phyloP scores from a whole-genome alignment of 2,888 invertebrate species.

The Synergus japonicus region DNA sequence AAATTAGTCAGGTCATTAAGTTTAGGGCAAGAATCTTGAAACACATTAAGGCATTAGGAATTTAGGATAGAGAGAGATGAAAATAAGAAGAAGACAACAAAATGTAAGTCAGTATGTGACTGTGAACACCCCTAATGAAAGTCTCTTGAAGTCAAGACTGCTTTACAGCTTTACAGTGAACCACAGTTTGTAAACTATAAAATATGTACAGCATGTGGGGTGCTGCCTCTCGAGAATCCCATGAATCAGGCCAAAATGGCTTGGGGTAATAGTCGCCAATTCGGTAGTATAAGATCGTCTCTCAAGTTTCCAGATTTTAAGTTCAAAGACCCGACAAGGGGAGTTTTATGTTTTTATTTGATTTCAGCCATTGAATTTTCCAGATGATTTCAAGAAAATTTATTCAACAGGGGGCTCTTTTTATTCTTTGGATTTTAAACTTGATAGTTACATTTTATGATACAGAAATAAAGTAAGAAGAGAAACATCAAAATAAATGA shows the following conservation, averaged over 20 bases:
- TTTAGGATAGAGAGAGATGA: background rate
- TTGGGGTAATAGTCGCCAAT: background rate
- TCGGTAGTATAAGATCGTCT: background rate
- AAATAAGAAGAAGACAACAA: background rate
- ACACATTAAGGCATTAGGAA: background rate
- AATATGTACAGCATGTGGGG: background rate
- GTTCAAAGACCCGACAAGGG: background rate
- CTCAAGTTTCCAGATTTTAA: background rate
- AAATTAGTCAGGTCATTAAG: conserved; percentile 8
- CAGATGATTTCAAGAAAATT: conserved; percentile 24
- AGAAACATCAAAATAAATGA: conserved; percentile 7
- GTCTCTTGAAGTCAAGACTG: background rate
- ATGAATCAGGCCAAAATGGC: background rate
- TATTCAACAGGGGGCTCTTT: background rate
- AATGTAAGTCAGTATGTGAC: background rate
- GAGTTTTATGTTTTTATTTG: conserved; percentile 27
- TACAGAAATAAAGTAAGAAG: background rate
- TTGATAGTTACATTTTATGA: background rate
- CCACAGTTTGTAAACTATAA: no score
- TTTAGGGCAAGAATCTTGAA: background rate
- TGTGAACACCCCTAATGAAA: background rate
- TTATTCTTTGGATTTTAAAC: background rate
- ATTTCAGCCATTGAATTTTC: conserved; percentile 15
- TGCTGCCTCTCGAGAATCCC: background rate
- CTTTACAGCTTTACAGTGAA: no score